Base-by-base conservation (phyloP, 2,113 vertebrate genomes). In the Xiphorhynchus elegans region DNA sequence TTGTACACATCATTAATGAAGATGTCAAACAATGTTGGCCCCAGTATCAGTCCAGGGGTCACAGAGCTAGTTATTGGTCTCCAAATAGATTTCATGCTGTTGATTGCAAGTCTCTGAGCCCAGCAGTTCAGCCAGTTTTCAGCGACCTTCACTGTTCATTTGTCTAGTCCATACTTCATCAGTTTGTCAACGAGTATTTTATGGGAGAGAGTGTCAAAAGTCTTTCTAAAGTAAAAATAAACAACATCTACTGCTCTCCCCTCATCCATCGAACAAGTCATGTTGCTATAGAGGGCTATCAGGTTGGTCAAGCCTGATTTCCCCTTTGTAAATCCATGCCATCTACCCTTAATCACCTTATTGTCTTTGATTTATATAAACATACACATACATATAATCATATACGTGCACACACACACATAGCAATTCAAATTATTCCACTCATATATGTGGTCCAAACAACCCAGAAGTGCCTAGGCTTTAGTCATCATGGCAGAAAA, bases 71-170 rank as follows among this genome's bases (percentile, higher is more conserved):
- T 63, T 79, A 59, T 12, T 53, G 47, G 25, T 26, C 25, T 88
- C 52, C 67, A 83, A 13, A 17, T 72, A 76, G 87, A 55, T 39
- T 76, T 93, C 23, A 39, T 4, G 2, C 11, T 83, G 76, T 25
- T 76, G 44, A 26, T 11, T 46, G 46, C 44, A 80, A 26, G 52
- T 33, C 40, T 64, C 35, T 42, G 28, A 78, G 52, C 21, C 21
- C 66, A 92, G 56, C 19, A 90, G 19, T 47, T 84, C 69, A 84
- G 40, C 2, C 35, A 64, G 52, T 76, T 86, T 93, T 83, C 67
- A 62, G 44, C 88, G 55, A 8, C 56, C 58, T 90, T 90, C 89
- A 69, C 67, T 93, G 58, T 49, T 87, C 33, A 80, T 95, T 90
- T 92, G 52, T 69, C 35, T 80, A 76, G 23, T 31, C 20, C n/a